phyloP scores from a whole-genome alignment of 2,888 invertebrate genomes.

The Anaspis maculata region DNA sequence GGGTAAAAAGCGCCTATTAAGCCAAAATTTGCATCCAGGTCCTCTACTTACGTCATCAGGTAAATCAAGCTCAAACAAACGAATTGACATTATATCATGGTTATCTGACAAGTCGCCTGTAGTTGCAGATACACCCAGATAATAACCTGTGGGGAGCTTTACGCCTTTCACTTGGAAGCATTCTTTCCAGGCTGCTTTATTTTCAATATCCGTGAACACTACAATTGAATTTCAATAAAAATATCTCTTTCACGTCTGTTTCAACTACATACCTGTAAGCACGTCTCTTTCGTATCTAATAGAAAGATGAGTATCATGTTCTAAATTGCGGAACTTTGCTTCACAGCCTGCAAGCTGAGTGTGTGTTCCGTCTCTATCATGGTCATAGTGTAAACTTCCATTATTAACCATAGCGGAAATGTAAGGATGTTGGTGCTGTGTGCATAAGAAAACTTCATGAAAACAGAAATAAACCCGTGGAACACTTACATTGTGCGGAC shows the following conservation, averaged over 20 bases:
- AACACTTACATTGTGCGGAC: constrained; percentile 94
- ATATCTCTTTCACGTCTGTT: background rate
- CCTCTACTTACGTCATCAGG: constrained; percentile 55
- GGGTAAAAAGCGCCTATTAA: constrained; percentile 1
- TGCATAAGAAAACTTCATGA: no score
- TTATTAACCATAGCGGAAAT: constrained; percentile 98
- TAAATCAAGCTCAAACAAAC: constrained; percentile 85
- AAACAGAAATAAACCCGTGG: no score
- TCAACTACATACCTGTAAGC: constrained; percentile 56
- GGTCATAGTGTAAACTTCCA: constrained; percentile 91
- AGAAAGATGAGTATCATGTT: constrained; percentile 83
- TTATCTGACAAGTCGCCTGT: constrained; percentile 96
- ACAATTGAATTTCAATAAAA: background rate
- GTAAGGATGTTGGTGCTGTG: constrained; percentile 96
- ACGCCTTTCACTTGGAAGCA: constrained; percentile 88
- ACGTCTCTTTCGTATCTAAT: constrained; percentile 88
- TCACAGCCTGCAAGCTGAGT: constrained; percentile 97
- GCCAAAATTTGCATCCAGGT: constrained; percentile 3
- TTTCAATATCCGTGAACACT: constrained; percentile 89
- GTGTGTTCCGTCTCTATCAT: constrained; percentile 96
- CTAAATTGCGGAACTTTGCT: constrained; percentile 85
- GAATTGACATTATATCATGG: constrained; percentile 88
- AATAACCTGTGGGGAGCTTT: constrained; percentile 89
- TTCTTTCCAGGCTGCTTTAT: constrained; percentile 87
- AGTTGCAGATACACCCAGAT: constrained; percentile 87